These are phyloP conservation scores for Strigamia crassipes DNA, from an alignment of 2,888 invertebrate species.

Conservation along the genomic window DNA sequence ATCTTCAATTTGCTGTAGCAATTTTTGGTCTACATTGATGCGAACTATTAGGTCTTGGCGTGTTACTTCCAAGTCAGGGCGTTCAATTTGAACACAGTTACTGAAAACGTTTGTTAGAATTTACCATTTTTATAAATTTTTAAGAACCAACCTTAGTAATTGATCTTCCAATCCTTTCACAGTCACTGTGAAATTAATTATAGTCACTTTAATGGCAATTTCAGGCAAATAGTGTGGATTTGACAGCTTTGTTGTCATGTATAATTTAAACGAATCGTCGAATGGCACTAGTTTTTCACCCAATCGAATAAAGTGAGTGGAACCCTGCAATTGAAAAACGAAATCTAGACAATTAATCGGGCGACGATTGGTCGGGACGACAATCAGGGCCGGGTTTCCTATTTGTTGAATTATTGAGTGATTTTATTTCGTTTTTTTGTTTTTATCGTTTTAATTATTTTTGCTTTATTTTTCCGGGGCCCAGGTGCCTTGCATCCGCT, in stretches of 20 bases:
- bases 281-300: conserved; percentile 92
- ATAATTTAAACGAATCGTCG: conserved; percentile 82
- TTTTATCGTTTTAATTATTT: too few species aligned
- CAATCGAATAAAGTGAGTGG: conserved; percentile 78
- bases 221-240: conserved; percentile 95
- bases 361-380: too few species aligned
- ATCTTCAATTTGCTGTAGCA: conserved; percentile 60
- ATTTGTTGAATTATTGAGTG: too few species aligned
- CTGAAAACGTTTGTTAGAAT: conserved; percentile 52
- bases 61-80: conserved; percentile 61
- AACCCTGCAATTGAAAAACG: conserved; percentile 65
- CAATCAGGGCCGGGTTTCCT: too few species aligned
- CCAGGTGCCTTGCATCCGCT: too few species aligned
- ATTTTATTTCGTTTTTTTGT: too few species aligned
- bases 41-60: conserved; percentile 59
- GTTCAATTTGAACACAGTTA: conserved; percentile 59
- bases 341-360: too few species aligned
- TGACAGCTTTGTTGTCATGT: conserved; percentile 88
- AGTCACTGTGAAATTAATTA: conserved; percentile 92
- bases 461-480: too few species aligned
- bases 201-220: conserved; percentile 82
- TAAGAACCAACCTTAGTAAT: conserved; percentile 70
- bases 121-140: background rate
- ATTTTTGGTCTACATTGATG: conserved; percentile 60
- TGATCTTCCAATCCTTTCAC: conserved; percentile 87